These are phyloP conservation scores for Squalus acanthias DNA, from an alignment of 2,797 vertebrate genomes.

Conservation along the genomic window DNA sequence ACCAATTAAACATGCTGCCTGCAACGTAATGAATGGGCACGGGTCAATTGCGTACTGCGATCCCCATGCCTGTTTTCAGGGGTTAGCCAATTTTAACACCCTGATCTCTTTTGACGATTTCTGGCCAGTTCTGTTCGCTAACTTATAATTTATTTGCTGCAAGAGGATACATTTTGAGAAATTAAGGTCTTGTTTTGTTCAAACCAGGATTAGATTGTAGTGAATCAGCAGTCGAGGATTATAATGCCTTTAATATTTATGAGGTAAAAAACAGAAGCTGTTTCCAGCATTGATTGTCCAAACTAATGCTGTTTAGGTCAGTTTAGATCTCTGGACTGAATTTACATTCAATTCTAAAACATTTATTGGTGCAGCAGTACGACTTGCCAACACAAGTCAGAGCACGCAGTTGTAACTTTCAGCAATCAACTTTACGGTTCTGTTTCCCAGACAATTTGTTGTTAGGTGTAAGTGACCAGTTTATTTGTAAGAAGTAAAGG, in stretches of 20 bases:
- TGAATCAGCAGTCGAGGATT: neutral
- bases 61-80: neutral
- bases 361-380: neutral
- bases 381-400: neutral
- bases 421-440: conserved; percentile 2
- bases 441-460: neutral
- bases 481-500: conserved; percentile 1
- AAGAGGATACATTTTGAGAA: neutral
- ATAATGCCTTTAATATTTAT: neutral
- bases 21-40: neutral
- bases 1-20: neutral
- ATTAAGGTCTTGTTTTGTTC: neutral
- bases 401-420: neutral
- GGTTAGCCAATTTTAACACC: neutral
- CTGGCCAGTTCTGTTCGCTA: neutral
- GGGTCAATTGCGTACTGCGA: neutral
- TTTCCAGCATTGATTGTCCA: neutral
- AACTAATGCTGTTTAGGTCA: neutral
- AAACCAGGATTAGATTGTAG: neutral
- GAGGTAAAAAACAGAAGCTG: neutral
- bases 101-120: neutral
- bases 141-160: neutral
- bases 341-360: neutral
- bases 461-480: neutral
- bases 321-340: neutral